Evolutionary conservation across 2,113 vertebrate genomes (phyloP).

Genomic region (Charadrius vociferus): DNA sequence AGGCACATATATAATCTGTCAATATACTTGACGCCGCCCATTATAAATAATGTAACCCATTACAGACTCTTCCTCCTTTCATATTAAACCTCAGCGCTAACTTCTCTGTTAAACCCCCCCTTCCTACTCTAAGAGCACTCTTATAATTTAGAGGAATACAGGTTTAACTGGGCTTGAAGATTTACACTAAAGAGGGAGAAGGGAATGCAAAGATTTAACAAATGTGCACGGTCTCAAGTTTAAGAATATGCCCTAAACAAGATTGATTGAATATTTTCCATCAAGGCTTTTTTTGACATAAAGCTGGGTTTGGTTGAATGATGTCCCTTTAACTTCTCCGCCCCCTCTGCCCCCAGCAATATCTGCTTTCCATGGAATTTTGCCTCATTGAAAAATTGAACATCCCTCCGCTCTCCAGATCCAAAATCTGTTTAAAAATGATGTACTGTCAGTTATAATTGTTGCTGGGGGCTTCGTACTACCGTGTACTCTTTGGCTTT

Average conservation of each 20-base stretch:
- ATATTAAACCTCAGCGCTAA: background rate
- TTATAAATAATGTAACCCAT: background rate
- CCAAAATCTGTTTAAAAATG: background rate
- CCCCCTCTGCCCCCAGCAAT: background rate
- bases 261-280: background rate
- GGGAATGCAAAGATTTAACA: background rate
- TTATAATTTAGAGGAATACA: background rate
- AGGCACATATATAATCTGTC: background rate
- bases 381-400: background rate
- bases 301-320: background rate
- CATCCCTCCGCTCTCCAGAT: background rate
- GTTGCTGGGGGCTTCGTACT: background rate
- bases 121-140: background rate
- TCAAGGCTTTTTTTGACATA: background rate
- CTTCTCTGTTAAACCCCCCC: background rate
- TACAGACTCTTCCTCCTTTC: background rate
- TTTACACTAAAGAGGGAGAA: background rate
- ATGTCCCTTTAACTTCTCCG: background rate
- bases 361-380: slow-evolving; percentile 4
- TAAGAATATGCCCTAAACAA: background rate
- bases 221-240: background rate
- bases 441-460: background rate
- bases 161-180: background rate
- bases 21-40: background rate
- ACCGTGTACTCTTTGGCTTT: background rate